phyloP scores from a whole-genome alignment of 2,113 vertebrate genomes.

The Aleadryas rufinucha region DNA sequence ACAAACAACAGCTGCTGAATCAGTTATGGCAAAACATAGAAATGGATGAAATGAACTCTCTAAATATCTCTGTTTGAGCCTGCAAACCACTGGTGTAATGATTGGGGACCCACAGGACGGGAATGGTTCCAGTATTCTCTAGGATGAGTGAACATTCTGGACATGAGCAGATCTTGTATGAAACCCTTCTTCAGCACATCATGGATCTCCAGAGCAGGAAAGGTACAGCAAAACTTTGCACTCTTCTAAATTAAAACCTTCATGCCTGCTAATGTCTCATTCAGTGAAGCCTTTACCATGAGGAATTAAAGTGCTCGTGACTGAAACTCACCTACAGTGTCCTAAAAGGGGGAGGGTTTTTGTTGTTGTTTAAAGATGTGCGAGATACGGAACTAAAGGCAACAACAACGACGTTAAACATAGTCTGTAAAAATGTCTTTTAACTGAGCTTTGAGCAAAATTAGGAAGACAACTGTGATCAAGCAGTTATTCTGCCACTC shows the following conservation, averaged over 20 bases:
- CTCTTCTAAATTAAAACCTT: background rate
- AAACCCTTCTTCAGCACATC: background rate
- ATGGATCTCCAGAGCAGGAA: background rate
- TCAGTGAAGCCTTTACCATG: background rate
- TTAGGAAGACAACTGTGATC: background rate
- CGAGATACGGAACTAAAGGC: background rate
- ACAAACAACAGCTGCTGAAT: background rate
- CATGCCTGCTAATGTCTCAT: background rate
- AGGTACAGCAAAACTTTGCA: fast-evolving
- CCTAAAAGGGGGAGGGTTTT: background rate
- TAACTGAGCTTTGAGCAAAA: background rate
- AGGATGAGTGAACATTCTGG: background rate
- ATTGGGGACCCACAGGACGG: background rate
- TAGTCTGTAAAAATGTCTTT: background rate
- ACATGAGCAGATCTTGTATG: background rate
- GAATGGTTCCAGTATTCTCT: background rate
- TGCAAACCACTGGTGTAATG: background rate
- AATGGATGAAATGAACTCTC: background rate
- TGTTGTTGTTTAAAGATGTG: background rate
- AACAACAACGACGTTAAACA: fast-evolving
- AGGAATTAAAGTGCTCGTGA: background rate
- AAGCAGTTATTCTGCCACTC: background rate
- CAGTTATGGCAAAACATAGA: background rate
- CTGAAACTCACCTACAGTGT: background rate
- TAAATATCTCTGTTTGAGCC: background rate